These are phyloP conservation scores for Ochlodes sylvanus DNA, from an alignment of 2,888 invertebrate genomes.

Conservation along the genomic window DNA sequence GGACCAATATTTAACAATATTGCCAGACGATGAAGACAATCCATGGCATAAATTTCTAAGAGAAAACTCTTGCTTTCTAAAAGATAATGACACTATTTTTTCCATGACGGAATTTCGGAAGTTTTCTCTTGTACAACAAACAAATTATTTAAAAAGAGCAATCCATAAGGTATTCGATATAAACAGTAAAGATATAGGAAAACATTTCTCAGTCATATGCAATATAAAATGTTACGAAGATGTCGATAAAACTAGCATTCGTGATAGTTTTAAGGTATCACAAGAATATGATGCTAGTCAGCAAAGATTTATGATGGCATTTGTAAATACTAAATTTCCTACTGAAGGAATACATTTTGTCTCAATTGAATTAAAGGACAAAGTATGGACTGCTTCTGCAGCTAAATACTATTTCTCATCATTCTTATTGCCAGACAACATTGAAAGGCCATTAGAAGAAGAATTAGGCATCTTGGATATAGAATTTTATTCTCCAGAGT, in stretches of 20 bases:
- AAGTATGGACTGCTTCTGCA: constrained; percentile 71
- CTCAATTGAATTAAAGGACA: constrained; percentile 75
- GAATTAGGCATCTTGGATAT: constrained; percentile 85
- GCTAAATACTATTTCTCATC: constrained; percentile 83
- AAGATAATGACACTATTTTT: constrained; percentile 89
- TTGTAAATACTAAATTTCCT: constrained; percentile 68
- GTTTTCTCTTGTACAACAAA: constrained; percentile 93
- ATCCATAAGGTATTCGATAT: constrained; percentile 89
- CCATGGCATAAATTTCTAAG: constrained; percentile 91
- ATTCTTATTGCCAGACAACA: constrained; percentile 62
- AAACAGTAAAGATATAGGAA: constrained; percentile 86
- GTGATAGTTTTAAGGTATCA: constrained; percentile 69
- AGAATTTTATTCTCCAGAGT: constrained; percentile 90
- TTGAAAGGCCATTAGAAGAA: constrained; percentile 48
- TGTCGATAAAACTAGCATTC: constrained; percentile 52
- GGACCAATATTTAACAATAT: constrained; percentile 89
- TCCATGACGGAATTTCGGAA: constrained; percentile 90
- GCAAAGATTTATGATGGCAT: constrained; percentile 80
- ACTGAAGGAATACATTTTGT: constrained; percentile 79
- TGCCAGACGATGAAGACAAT: constrained; percentile 89
- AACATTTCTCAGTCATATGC: constrained; percentile 85
- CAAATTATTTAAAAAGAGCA: constrained; percentile 87
- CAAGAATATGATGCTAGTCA: constrained; percentile 78
- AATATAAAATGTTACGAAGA: constrained; percentile 81
- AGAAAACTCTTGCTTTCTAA: constrained; percentile 89